Base-by-base conservation (phyloP, 2,797 vertebrate genomes). In the Syncerus caffer region DNA sequence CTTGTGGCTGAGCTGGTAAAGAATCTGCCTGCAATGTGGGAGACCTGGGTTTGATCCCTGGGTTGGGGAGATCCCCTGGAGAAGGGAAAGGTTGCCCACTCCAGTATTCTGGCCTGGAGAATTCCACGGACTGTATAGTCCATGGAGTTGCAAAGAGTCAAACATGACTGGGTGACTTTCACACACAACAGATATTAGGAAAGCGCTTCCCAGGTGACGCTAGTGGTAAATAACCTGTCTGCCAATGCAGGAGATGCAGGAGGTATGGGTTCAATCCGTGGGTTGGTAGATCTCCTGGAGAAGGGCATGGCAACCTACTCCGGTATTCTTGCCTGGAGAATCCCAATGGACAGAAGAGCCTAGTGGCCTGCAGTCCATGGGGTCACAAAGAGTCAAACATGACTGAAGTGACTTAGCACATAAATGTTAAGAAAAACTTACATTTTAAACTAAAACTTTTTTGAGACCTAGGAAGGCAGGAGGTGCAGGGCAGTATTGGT, bases 391-490 rank as follows among this genome's bases (percentile, higher is more conserved):
- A 42, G 11, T 74, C 34, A 0, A 25, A 74, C 67, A 74, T 25
- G 21, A 71, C 67, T 71, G 21, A 42, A 71, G 34, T 23, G 19
- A 74, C 34, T 42, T 25, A 74, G 34, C 21, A 42, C 67, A 74
- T 74, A 74, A 42, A 42, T 74, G 11, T 74, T 42, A 74, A 74
- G 21, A 42, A 74, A 74, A 42, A 86, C 16, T 93, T 62, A 78
- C 38, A 62, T 87, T 82, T 92, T 80, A 53, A 89, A 96, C 96
- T 95, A 47, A 85, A 84, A 23, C 25, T 80, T 51, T 74, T 94
- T 95, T 95, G 38, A 93, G 11, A 96, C 62, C 62, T 80, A 89
- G 34, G 60, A 96, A 85, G 85, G 23, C 34, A 96, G 76, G 88
- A 23, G 1, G 4, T 89, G 17, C 4, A 71, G 25, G 19, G n/a